These are phyloP conservation scores for Calosoma granatense DNA, from an alignment of 1,140 invertebrate species.

Conservation along the genomic window DNA sequence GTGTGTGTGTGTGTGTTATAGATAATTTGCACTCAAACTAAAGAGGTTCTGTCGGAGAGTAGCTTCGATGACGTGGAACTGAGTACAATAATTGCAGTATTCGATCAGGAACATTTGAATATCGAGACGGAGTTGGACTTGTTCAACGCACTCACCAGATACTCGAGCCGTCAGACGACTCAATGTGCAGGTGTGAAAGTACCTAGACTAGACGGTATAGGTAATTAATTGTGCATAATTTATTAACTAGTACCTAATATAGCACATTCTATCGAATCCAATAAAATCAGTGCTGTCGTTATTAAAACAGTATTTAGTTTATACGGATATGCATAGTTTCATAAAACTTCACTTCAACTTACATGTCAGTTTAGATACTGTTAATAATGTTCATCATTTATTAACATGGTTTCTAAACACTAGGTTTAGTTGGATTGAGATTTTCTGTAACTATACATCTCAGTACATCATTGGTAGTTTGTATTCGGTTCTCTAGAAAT, in stretches of 20 bases:
- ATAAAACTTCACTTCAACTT: too few species aligned
- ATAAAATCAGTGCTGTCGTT: too few species aligned
- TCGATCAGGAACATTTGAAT: slow-evolving; percentile 60
- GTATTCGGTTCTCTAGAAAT: too few species aligned
- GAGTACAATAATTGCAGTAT: slow-evolving; percentile 58
- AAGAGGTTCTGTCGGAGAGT: slow-evolving; percentile 58
- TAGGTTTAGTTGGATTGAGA: too few species aligned
- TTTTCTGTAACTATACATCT: too few species aligned
- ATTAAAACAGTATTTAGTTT: too few species aligned
- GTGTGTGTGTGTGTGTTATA: slow-evolving; percentile 30
- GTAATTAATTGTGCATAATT: slow-evolving; percentile 28
- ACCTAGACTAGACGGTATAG: slow-evolving; percentile 33
- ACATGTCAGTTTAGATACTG: too few species aligned
- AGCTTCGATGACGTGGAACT: slow-evolving; percentile 67
- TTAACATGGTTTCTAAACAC: too few species aligned
- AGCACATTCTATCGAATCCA: too few species aligned
- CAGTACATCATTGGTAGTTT: too few species aligned
- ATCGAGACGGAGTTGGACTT: slow-evolving; percentile 64
- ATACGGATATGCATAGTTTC: too few species aligned
- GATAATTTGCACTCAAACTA: slow-evolving; percentile 65
- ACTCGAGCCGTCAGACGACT: slow-evolving; percentile 43
- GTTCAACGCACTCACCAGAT: slow-evolving; percentile 59
- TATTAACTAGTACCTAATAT: slow-evolving; percentile 20
- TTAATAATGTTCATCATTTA: too few species aligned
- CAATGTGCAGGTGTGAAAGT: slow-evolving; percentile 32